Percentiles rank a stretch among this genome's conserved stretches.
These are phyloP conservation scores for Enteromius paludinosus DNA, from an alignment of 2,797 vertebrate genomes.

Conservation along the genomic window DNA sequence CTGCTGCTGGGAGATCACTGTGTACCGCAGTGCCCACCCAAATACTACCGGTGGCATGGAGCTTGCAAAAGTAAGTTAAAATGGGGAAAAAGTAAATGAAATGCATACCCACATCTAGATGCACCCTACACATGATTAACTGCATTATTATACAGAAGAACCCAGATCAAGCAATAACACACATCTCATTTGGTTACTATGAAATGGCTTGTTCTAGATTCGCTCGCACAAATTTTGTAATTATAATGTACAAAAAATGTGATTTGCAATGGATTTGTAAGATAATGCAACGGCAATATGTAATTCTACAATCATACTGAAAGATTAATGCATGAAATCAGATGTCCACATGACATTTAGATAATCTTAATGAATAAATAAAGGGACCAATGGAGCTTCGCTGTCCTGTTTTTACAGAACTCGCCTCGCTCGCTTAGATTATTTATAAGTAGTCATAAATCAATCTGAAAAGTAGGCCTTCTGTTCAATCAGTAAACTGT, in stretches of 20 bases:
- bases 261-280: background rate
- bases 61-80: slow-evolving; percentile 83
- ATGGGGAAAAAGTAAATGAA: slow-evolving; percentile 57
- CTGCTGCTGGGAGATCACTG: slow-evolving; percentile 87
- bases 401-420: background rate
- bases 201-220: background rate
- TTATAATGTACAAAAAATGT: background rate
- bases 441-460: background rate
- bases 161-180: background rate
- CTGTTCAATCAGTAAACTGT: background rate
- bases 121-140: background rate
- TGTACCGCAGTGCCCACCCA: slow-evolving; percentile 78
- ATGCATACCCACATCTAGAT: background rate
- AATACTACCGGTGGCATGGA: slow-evolving; percentile 72
- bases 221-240: no score
- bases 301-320: background rate
- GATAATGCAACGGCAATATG: background rate
- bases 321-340: background rate
- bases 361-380: background rate
- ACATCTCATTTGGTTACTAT: background rate
- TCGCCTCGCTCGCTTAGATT: background rate
- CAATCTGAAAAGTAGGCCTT: background rate
- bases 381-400: background rate
- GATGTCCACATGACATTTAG: background rate
- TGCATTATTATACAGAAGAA: background rate